Conservation (phyloP, 2,888 invertebrate species). For the Morpho achilles region DNA sequence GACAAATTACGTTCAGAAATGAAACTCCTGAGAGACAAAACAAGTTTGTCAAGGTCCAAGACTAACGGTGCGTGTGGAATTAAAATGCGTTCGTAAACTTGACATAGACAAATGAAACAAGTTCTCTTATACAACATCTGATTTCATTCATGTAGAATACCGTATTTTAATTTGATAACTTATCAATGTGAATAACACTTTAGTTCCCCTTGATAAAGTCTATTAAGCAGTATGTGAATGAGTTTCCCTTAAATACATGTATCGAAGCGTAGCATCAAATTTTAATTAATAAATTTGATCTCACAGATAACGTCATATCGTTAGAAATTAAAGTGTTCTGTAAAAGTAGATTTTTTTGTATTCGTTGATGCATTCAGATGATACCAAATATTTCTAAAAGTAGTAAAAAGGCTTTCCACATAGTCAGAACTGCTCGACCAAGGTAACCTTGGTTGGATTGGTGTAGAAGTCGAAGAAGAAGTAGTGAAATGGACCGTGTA, state of each 20-base stretch:
- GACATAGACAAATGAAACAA: constrained; percentile 26
- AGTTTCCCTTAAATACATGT: neutral
- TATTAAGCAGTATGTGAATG: neutral
- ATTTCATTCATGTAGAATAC: constrained; percentile 17
- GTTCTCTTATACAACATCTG: constrained; percentile 15
- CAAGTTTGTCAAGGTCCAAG: constrained; percentile 25
- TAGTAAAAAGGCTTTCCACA: too few relatives aligned
- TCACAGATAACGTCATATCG: too few relatives aligned
- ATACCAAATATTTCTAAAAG: neutral
- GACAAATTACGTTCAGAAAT: constrained; percentile 21
- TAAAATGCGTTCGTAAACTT: constrained; percentile 33
- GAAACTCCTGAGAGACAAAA: constrained; percentile 19
- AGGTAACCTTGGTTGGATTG: too few relatives aligned
- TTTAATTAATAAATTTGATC: too few relatives aligned
- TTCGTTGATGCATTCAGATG: too few relatives aligned
- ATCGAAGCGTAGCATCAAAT: too few relatives aligned
- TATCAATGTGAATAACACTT: neutral
- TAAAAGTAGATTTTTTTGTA: too few relatives aligned
- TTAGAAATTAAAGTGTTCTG: too few relatives aligned
- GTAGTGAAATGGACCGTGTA: too few relatives aligned
- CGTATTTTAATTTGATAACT: neutral
- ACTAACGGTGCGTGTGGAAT: constrained; percentile 33
- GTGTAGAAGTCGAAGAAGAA: too few relatives aligned
- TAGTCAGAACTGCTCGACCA: too few relatives aligned
- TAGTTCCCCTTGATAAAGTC: constrained; percentile 1